Evolutionary conservation across 2,113 vertebrate species (phyloP).

Genomic region (Myocastor coypus): DNA sequence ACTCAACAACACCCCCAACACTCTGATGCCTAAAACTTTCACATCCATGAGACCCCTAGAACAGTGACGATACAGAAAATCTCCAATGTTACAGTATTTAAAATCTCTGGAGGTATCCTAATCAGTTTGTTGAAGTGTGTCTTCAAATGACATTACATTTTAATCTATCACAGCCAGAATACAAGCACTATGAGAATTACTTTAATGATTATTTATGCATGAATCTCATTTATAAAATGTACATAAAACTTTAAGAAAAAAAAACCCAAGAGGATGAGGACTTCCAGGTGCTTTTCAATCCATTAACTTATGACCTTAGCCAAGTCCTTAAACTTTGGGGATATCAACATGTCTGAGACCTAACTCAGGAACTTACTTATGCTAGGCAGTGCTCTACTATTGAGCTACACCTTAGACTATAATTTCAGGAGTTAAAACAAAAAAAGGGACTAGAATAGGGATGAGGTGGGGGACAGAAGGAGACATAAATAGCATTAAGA

Average conservation of each 20-base stretch:
- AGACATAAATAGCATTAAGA: background rate
- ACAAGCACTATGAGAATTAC: background rate
- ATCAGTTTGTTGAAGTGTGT: background rate
- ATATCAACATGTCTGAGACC: background rate
- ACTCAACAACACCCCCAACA: background rate
- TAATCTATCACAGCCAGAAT: background rate
- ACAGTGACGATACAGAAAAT: background rate
- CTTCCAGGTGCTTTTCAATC: background rate
- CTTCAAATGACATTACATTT: background rate
- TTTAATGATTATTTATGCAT: background rate
- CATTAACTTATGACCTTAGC: background rate
- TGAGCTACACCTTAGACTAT: background rate
- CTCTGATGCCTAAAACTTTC: background rate
- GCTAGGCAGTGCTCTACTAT: background rate
- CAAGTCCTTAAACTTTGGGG: background rate
- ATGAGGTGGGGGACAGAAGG: background rate
- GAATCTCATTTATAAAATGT: background rate
- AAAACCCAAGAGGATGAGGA: background rate
- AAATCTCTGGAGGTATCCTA: background rate
- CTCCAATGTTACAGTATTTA: background rate
- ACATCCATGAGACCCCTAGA: background rate
- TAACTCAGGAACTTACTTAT: background rate
- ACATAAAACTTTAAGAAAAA: background rate
- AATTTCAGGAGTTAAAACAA: background rate
- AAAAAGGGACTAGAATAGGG: background rate